phyloP scores from a whole-genome alignment of 2,113 vertebrate genomes.

The Poicephalus meyeri region DNA sequence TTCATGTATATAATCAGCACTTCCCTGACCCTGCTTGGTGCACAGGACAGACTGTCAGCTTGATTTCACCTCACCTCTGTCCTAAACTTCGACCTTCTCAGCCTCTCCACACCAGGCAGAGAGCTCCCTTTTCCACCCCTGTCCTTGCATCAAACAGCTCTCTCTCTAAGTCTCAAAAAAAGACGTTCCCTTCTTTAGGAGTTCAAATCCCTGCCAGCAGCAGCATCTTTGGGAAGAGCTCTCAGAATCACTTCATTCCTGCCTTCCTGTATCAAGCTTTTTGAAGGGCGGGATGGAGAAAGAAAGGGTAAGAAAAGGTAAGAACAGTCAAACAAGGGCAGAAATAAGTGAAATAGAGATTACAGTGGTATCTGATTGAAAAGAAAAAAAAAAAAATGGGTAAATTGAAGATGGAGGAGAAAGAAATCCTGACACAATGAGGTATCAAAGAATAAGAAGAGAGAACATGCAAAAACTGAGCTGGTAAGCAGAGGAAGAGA shows the following conservation, averaged over 20 bases:
- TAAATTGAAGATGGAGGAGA: neutral
- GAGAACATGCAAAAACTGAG: neutral
- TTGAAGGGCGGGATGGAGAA: neutral
- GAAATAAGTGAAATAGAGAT: neutral
- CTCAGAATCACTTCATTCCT: neutral
- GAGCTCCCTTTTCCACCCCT: neutral
- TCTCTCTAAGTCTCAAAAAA: neutral
- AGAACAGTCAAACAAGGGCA: neutral
- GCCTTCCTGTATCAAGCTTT: neutral
- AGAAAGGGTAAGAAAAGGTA: neutral
- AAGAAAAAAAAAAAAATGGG: neutral
- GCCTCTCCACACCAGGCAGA: neutral
- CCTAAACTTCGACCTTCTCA: neutral
- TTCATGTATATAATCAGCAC: neutral
- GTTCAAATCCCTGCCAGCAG: neutral
- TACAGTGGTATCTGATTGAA: neutral
- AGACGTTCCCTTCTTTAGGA: neutral
- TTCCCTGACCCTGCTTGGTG: rapidly evolving
- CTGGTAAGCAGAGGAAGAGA: neutral
- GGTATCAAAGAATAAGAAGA: neutral
- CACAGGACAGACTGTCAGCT: neutral
- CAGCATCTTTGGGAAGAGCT: neutral
- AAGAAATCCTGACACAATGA: neutral
- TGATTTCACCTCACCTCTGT: neutral
- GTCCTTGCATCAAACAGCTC: neutral